A percentile compares a stretch with the other conserved stretches of the same genome.
Conservation (phyloP, 2,113 vertebrate genomes). For the Vanacampus margaritifer region DNA sequence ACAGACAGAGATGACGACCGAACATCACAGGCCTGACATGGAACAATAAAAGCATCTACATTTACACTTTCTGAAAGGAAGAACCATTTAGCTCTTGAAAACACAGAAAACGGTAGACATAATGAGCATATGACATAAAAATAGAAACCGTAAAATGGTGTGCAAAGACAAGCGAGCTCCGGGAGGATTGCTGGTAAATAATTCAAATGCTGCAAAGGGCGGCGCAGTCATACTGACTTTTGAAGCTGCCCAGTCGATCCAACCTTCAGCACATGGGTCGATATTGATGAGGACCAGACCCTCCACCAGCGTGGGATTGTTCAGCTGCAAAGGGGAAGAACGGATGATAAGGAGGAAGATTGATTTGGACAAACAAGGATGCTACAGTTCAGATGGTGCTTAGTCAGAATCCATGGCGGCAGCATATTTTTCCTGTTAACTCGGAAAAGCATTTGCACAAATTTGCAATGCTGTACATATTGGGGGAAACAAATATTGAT, state of each 20-base stretch:
- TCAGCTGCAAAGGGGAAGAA: slow-evolving; percentile 76
- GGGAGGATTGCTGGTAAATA: slow-evolving; percentile 12
- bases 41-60: neutral
- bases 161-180: neutral
- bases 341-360: neutral
- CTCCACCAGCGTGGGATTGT: slow-evolving; percentile 85
- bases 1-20: neutral
- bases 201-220: slow-evolving; percentile 12
- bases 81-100: neutral
- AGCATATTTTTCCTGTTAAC: too few species aligned
- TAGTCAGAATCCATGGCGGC: too few species aligned
- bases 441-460: too few species aligned
- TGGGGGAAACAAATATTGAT: too few species aligned
- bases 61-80: neutral
- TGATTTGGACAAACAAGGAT: neutral
- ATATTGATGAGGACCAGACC: slow-evolving; percentile 93
- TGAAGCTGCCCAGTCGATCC: slow-evolving; percentile 97
- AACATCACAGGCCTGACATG: neutral
- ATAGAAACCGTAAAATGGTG: neutral
- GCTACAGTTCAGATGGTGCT: too few species aligned
- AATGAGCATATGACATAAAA: neutral
- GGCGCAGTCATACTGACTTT: slow-evolving; percentile 73
- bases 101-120: neutral
- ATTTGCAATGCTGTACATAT: too few species aligned
- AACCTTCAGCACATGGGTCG: slow-evolving; percentile 94